These are phyloP conservation scores for Exaiptasia diaphana DNA, from an alignment of 64 coral and sea anemone genomes.

Conservation along the genomic window DNA sequence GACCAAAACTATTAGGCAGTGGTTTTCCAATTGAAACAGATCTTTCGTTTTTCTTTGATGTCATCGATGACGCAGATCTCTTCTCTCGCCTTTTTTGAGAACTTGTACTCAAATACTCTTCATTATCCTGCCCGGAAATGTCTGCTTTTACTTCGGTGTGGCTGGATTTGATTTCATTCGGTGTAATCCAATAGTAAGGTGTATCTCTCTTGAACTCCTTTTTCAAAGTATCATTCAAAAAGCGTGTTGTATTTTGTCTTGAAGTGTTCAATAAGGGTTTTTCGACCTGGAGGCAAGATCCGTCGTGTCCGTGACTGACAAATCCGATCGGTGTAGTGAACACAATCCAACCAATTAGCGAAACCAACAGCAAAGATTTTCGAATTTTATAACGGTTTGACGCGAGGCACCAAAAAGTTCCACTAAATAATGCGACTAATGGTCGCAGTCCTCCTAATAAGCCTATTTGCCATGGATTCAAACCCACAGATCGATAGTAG, in stretches of 20 bases:
- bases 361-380: conserved; percentile 58
- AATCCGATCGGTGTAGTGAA: conserved; percentile 63
- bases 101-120: too few relatives aligned
- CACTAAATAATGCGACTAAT: conserved; percentile 57
- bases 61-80: too few relatives aligned
- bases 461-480: conserved; percentile 82
- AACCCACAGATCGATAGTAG: conserved; percentile 68
- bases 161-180: too few relatives aligned
- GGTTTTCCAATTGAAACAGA: conserved; percentile 14
- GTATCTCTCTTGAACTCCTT: too few relatives aligned
- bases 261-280: not conserved
- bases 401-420: conserved; percentile 69
- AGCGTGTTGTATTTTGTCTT: too few relatives aligned
- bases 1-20: conserved; percentile 54
- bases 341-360: conserved; percentile 64
- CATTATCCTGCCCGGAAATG: too few relatives aligned
- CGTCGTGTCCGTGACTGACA: conserved; percentile 24
- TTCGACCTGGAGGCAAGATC: not conserved
- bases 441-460: conserved; percentile 82
- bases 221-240: too few relatives aligned
- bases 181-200: too few relatives aligned
- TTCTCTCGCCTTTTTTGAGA: too few relatives aligned
- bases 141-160: too few relatives aligned
- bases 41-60: not conserved
- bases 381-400: conserved; percentile 67